Percentiles rank a stretch among this genome's conserved stretches.
Evolutionary conservation across 1,140 invertebrate species (phyloP).

Genomic region (Pteromalus puparum): DNA sequence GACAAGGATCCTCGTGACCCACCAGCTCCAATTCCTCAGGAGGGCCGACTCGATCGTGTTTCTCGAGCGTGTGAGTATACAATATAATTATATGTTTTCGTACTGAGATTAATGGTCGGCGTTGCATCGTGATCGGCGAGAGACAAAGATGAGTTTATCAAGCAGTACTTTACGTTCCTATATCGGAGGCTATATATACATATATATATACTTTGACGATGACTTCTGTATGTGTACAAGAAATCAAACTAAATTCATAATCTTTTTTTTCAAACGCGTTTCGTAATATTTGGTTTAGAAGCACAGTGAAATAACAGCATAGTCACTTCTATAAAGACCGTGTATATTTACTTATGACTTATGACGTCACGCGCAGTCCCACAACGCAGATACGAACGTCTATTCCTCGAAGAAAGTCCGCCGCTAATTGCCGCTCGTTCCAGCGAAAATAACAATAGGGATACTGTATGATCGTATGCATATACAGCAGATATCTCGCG

Average conservation of each 20-base stretch:
- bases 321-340: no score
- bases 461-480: background rate
- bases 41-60: conserved; percentile 86
- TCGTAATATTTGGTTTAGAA: no score
- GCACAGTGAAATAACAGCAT: no score
- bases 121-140: background rate
- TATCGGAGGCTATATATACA: no score
- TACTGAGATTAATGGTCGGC: background rate
- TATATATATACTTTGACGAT: no score
- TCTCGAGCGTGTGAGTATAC: conserved; percentile 83
- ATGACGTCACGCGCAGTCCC: background rate
- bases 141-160: no score
- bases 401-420: background rate
- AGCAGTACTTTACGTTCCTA: no score
- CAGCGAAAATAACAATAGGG: background rate
- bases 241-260: background rate
- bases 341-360: no score
- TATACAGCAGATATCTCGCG: background rate
- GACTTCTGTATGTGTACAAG: no score
- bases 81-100: no score
- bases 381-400: background rate
- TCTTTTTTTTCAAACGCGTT: no score
- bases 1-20: conserved; percentile 87
- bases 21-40: conserved; percentile 89
- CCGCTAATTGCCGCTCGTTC: background rate